Evolutionary conservation across 2,797 vertebrate species (phyloP).

Genomic region (Amazona ochrocephala): DNA sequence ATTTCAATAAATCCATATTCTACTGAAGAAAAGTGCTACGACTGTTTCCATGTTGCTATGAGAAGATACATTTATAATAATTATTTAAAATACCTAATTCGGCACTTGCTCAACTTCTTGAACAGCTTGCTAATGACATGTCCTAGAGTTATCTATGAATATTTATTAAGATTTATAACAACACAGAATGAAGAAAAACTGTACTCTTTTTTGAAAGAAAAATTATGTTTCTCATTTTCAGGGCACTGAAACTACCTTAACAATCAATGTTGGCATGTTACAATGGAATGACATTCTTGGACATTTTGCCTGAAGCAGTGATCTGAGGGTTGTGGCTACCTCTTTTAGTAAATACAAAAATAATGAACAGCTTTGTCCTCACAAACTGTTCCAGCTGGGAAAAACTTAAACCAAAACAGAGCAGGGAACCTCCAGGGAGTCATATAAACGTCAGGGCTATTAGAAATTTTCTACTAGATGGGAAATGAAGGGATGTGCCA

Average conservation of each 20-base stretch:
- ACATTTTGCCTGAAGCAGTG: conserved; percentile 28
- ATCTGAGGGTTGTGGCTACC: neutral
- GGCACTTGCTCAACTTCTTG: conserved; percentile 43
- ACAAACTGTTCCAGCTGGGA: neutral
- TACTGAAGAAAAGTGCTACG: conserved; percentile 5
- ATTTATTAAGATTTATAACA: conserved; percentile 53
- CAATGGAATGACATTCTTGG: neutral
- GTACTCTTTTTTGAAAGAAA: conserved; percentile 19
- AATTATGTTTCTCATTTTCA: conserved; percentile 45
- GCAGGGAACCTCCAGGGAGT: neutral
- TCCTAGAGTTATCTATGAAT: conserved; percentile 50
- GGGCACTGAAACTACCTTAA: conserved; percentile 38
- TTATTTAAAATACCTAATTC: conserved; percentile 43
- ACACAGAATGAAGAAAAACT: neutral
- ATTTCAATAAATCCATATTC: neutral
- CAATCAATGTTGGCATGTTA: conserved; percentile 36
- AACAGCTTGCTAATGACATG: conserved; percentile 49
- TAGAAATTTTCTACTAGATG: neutral
- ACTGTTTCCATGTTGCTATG: neutral
- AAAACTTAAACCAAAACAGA: neutral
- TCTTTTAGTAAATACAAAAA: conserved; percentile 13
- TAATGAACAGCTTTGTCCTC: neutral
- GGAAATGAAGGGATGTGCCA: neutral
- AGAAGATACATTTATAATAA: conserved; percentile 25
- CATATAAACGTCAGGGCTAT: neutral